Evolutionary conservation across 30 jellyfish, hydroid and myxozoan species (phyloP).

Genomic region (Cassiopea xamachana): DNA sequence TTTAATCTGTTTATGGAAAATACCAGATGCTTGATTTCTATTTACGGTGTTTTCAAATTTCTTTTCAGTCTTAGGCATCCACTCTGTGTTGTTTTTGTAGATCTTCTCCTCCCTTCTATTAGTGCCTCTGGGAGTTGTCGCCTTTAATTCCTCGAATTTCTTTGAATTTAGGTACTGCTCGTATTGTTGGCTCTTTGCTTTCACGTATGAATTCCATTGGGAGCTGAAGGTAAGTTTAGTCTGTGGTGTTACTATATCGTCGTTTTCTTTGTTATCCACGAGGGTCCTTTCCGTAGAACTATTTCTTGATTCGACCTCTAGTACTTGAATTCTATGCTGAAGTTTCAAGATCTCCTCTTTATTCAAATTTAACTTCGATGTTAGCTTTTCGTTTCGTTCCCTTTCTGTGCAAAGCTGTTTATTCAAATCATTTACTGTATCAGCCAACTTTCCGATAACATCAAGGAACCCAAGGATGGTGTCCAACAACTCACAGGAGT

Average conservation of each 20-base stretch:
- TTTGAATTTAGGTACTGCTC: conserved; percentile 12
- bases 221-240: not conserved
- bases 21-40: not conserved
- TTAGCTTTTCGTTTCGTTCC: conserved; percentile 30
- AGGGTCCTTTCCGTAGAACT: not conserved
- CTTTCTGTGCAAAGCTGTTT: conserved; percentile 17
- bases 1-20: not conserved
- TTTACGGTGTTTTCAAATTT: not conserved
- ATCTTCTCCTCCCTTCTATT: not conserved
- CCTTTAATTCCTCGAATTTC: not conserved
- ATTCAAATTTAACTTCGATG: conserved; percentile 30
- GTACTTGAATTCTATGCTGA: conserved; percentile 8
- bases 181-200: conserved; percentile 1
- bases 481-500: conserved; percentile 1
- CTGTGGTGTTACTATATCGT: conserved; percentile 3
- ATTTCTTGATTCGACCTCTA: conserved; percentile 5
- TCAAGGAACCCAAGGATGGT: conserved; percentile 5
- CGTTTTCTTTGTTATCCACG: not conserved
- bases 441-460: not conserved
- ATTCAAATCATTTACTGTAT: not conserved
- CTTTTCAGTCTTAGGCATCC: not conserved
- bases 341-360: conserved; percentile 14
- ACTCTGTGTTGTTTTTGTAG: not conserved
- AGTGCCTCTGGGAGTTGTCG: conserved; percentile 1
- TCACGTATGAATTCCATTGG: conserved; percentile 27